A percentile compares a stretch with the other conserved stretches of the same genome.
These are phyloP conservation scores for Passer domesticus DNA, from an alignment of 2,113 vertebrate species.

Conservation along the genomic window DNA sequence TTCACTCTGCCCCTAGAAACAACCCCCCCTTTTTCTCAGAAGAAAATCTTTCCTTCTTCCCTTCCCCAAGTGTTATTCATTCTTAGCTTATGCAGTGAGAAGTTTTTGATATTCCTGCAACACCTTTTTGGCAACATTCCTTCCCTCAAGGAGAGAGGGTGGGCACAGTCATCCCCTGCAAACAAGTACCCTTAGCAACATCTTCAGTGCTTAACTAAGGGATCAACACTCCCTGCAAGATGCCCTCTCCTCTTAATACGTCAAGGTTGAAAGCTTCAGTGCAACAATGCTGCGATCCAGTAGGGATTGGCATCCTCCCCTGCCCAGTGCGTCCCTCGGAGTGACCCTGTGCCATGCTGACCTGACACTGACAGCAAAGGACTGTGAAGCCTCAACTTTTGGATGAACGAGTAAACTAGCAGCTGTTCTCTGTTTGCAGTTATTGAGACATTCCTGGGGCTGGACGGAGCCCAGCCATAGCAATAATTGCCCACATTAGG, in stretches of 20 bases:
- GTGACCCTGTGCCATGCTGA: accelerated
- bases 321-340: accelerated
- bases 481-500: not conserved
- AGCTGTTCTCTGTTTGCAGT: not conserved
- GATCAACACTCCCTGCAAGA: not conserved
- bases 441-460: not conserved
- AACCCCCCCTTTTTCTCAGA: not conserved
- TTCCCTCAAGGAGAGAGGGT: not conserved
- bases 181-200: not conserved
- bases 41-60: not conserved
- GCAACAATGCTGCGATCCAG: not conserved
- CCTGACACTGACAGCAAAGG: not conserved
- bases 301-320: not conserved
- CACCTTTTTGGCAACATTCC: not conserved
- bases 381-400: not conserved
- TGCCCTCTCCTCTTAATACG: not conserved
- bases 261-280: not conserved
- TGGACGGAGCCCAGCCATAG: not conserved
- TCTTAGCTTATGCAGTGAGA: not conserved
- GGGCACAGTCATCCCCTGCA: not conserved
- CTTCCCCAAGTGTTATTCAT: not conserved
- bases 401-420: not conserved
- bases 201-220: not conserved
- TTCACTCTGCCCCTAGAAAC: not conserved
- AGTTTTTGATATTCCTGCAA: not conserved